These are phyloP conservation scores for Solenopsis invicta DNA, from an alignment of 1,140 invertebrate genomes.

Conservation along the genomic window DNA sequence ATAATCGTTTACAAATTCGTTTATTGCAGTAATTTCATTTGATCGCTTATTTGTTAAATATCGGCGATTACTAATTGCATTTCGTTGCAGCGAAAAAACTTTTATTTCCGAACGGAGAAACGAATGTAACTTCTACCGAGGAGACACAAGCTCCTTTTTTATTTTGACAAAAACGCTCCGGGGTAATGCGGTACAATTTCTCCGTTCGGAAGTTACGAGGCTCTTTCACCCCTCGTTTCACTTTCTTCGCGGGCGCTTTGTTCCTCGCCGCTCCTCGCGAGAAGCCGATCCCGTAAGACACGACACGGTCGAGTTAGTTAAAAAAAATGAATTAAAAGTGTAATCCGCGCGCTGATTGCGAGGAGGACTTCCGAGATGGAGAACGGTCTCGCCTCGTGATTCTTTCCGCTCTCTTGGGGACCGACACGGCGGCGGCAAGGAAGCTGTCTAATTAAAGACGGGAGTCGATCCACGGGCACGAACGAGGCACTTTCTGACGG, in stretches of 20 bases:
- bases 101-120: neutral
- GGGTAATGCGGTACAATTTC: slow-evolving; percentile 28
- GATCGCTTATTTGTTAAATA: neutral
- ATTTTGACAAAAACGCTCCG: slow-evolving; percentile 33
- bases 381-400: slow-evolving; percentile 83
- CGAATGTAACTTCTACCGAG: neutral
- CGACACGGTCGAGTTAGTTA: slow-evolving; percentile 78
- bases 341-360: slow-evolving; percentile 83
- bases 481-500: slow-evolving; percentile 73
- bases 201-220: slow-evolving; percentile 57
- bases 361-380: slow-evolving; percentile 75
- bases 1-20: slow-evolving; percentile 13
- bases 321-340: slow-evolving; percentile 86
- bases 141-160: neutral
- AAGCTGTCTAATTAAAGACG: slow-evolving; percentile 85
- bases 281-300: slow-evolving; percentile 54
- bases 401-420: slow-evolving; percentile 81
- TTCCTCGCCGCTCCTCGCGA: slow-evolving; percentile 25
- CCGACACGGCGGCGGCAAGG: slow-evolving; percentile 78
- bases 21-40: neutral
- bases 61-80: neutral
- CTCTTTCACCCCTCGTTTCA: slow-evolving; percentile 66
- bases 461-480: slow-evolving; percentile 73
- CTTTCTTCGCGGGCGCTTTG: slow-evolving; percentile 54
- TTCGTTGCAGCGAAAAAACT: neutral